Percentiles rank a stretch among this genome's conserved stretches.
phyloP scores from a whole-genome alignment of 2,797 vertebrate species.

The Garrulus glandarius region DNA sequence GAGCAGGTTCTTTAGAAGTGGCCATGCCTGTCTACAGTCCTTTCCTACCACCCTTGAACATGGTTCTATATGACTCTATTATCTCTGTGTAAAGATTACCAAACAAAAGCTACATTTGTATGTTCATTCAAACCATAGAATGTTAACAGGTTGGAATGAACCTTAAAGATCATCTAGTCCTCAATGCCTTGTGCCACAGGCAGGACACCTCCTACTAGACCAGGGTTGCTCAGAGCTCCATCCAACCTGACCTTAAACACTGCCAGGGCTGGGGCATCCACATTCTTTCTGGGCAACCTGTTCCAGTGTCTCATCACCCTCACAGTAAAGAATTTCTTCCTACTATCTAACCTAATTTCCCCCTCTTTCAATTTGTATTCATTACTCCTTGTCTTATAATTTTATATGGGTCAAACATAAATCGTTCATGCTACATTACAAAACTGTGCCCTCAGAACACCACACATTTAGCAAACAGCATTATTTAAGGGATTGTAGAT shows the following conservation, averaged over 20 bases:
- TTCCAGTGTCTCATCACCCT: background rate
- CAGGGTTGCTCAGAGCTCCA: background rate
- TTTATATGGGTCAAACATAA: background rate
- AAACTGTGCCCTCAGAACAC: background rate
- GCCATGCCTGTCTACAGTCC: background rate
- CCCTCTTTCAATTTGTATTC: background rate
- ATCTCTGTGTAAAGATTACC: background rate
- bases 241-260: background rate
- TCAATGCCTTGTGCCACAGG: rapidly evolving
- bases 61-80: background rate
- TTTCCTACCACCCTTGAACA: background rate
- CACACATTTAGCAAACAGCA: background rate
- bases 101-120: background rate
- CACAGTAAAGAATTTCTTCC: background rate
- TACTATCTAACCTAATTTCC: background rate
- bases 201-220: background rate
- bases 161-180: background rate
- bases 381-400: background rate
- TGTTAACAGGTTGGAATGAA: background rate
- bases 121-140: background rate
- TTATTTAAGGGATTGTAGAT: background rate
- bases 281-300: background rate
- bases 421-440: background rate
- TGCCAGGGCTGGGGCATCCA: background rate
- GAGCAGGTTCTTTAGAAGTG: background rate